Evolutionary conservation across 2,113 vertebrate species (phyloP), one percentile per base, ranked within the genome.

Genomic region (Chunga burmeisteri): DNA sequence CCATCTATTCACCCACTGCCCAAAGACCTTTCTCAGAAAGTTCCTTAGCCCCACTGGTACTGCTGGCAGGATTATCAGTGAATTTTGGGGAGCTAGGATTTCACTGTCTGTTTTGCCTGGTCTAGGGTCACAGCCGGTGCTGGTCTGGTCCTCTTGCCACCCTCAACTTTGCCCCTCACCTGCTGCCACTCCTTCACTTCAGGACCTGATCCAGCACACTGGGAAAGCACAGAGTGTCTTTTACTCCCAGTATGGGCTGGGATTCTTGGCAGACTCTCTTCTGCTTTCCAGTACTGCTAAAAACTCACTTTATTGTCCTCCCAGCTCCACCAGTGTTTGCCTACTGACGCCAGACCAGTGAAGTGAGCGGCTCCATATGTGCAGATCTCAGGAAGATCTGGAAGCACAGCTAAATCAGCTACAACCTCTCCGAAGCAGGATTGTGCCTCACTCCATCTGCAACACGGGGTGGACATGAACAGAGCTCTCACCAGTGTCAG

Each of bases 361-460:
- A 59, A 53, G 59, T 1, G 6, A 79, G 68, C 0, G 6, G n/a
- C 23, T 92, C 36, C 56, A 7, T 7, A 26, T 2, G 19, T 0
- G 0, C 50, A 71, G 40, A 47, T 38, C 44, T 42, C 0, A 0
- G 55, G 16, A 86, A 23, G 38, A 65, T 34, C 70, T 81, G 55
- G 2, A 2, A 46, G 59, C 29, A 68, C 42, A 95, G 21, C 38
- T 71, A n/a, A 4, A 38, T 22, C 73, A 40, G 75, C 53, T 67
- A 65, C 52, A 56, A 66, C 46, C 55, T 90, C 75, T 55, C 83
- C 0, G 0, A 73, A 86, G 81, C 17, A 62, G 67, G 29, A 55
- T 7, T 32, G 49, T 55, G 75, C 71, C 67, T 91, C 81, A 42
- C 38, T 71, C 49, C 13, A 2, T 22, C 73, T 81, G 52, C 73